phyloP scores from a whole-genome alignment of 2,113 vertebrate genomes.

The Taurulus bubalis region DNA sequence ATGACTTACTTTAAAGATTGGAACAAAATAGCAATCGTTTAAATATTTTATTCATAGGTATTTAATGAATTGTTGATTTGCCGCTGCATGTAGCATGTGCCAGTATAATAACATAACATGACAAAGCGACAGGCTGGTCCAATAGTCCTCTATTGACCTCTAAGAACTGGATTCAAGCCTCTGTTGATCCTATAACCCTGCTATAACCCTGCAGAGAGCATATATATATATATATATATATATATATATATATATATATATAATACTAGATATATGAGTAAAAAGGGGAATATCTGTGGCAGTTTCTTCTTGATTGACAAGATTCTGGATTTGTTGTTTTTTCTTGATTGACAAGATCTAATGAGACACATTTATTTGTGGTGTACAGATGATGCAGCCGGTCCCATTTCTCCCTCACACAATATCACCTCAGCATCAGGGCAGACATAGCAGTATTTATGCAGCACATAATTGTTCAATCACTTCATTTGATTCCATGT shows the following conservation, averaged over 20 bases:
- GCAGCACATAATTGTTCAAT: background rate
- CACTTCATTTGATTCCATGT: background rate
- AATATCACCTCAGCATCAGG: background rate
- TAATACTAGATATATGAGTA: background rate
- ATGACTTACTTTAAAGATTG: background rate
- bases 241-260: background rate
- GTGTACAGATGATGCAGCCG: constrained; percentile 1
- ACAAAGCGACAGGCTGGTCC: background rate
- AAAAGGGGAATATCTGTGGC: background rate
- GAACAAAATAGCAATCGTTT: background rate
- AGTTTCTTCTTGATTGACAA: constrained; percentile 19
- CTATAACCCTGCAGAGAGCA: background rate
- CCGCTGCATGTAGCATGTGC: background rate
- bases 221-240: no score
- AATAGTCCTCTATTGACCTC: background rate
- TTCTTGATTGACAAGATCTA: constrained; percentile 18
- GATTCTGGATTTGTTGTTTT: background rate
- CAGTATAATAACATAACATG: background rate
- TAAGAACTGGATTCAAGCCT: background rate
- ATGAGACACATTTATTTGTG: constrained; percentile 13
- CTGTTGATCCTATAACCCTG: background rate
- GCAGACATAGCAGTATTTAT: background rate
- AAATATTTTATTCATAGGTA: background rate
- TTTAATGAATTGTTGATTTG: background rate
- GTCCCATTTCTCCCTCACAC: background rate